These are phyloP conservation scores for Tachysurus fulvidraco DNA, from an alignment of 2,113 vertebrate genomes.

Conservation along the genomic window DNA sequence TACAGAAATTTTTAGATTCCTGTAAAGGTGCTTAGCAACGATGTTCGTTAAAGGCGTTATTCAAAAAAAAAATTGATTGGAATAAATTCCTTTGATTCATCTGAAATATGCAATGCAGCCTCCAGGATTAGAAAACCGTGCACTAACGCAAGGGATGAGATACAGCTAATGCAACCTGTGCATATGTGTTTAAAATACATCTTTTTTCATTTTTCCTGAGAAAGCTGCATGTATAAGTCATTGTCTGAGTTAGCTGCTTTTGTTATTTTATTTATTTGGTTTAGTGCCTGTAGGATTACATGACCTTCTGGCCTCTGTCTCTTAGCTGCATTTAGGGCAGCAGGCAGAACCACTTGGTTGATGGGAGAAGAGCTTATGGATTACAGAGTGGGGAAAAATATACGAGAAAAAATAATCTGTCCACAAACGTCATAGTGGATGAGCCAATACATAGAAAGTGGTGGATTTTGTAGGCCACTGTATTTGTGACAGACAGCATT, in stretches of 20 bases:
- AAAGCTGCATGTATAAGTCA: not conserved
- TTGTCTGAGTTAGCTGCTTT: not conserved
- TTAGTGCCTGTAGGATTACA: slow-evolving; percentile 12
- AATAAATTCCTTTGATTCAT: not conserved
- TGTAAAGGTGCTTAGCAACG: too few relatives aligned
- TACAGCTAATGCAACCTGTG: not conserved
- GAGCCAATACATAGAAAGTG: slow-evolving; percentile 41
- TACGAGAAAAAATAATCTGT: slow-evolving; percentile 49
- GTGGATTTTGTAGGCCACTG: slow-evolving; percentile 56
- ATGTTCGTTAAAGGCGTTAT: too few relatives aligned
- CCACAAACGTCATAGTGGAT: slow-evolving; percentile 47
- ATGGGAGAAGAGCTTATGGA: slow-evolving; percentile 53
- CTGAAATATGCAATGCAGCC: not conserved
- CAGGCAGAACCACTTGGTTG: slow-evolving; percentile 41
- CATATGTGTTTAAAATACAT: not conserved
- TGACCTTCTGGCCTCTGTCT: slow-evolving; percentile 24
- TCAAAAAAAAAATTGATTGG: too few relatives aligned
- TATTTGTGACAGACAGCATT: slow-evolving; percentile 50
- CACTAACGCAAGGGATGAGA: not conserved
- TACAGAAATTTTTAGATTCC: too few relatives aligned
- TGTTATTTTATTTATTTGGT: not conserved
- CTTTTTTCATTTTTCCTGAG: not conserved
- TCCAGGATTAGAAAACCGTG: not conserved
- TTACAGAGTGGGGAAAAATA: slow-evolving; percentile 35
- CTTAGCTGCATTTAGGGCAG: slow-evolving; percentile 35